Evolutionary conservation across 1,140 invertebrate genomes (phyloP).

Genomic region (Nylanderia fulva): DNA sequence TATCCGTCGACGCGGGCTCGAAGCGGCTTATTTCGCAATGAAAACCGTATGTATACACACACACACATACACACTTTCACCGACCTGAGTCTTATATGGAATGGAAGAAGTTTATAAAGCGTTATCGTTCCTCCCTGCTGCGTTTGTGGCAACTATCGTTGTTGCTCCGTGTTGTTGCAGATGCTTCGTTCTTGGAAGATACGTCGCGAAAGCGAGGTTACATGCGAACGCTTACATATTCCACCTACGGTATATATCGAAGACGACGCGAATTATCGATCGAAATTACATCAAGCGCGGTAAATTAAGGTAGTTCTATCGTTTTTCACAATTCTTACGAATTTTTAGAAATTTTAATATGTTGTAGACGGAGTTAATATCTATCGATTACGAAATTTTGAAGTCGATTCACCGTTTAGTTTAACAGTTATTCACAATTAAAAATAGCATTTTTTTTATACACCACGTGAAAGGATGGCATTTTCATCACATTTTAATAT

Average conservation of each 20-base stretch:
- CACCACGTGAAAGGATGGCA: too few species aligned
- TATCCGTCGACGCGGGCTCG: constrained; percentile 41
- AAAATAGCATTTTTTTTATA: too few species aligned
- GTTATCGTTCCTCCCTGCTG: constrained; percentile 32
- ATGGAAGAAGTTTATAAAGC: constrained; percentile 63
- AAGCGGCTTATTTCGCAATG: constrained; percentile 70
- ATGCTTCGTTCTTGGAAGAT: constrained; percentile 15
- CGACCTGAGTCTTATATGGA: constrained; percentile 39
- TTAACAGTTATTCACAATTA: too few species aligned
- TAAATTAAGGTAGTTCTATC: too few species aligned
- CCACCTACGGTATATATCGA: constrained; percentile 61
- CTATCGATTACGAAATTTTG: too few species aligned
- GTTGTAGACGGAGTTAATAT: too few species aligned
- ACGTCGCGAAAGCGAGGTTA: constrained; percentile 27
- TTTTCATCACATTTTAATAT: too few species aligned
- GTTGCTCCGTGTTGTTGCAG: constrained; percentile 50
- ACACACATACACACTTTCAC: not conserved
- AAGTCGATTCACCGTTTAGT: too few species aligned
- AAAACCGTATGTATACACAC: constrained; percentile 70
- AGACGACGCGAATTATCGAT: constrained; percentile 69
- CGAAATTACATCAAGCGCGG: constrained; percentile 73
- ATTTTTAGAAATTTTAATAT: too few species aligned
- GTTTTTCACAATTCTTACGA: too few species aligned
- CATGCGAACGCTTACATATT: constrained; percentile 70
- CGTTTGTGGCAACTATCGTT: constrained; percentile 8